Evolutionary conservation across 1,140 invertebrate species (phyloP), one percentile per base, ranked within the genome.

Genomic region (Hetaerina americana): DNA sequence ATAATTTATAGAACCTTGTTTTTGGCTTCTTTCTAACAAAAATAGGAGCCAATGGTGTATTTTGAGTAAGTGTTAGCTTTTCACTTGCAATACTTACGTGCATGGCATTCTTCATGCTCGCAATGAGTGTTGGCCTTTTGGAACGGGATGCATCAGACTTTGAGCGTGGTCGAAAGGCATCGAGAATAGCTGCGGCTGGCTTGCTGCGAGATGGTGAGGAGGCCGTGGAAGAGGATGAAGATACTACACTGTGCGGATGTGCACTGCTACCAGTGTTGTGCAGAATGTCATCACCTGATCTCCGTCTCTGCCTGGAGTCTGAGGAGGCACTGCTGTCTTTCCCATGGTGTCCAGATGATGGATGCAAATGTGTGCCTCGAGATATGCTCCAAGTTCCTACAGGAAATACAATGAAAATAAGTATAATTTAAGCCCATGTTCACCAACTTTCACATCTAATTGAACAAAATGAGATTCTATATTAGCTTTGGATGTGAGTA

Each of bases 111-210:
- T 91, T 90, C 85, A 92, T 88, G 74, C 88, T 89, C n/a, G 88
- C 84, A 84, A 92, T 91, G 80, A 93, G 86, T 66, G 81, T 83
- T 77, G 87, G 87, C 80, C 90, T 88, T 81, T 85, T 84, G 73
- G 83, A 77, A 81, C 87, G 82, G 24, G 86, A 85, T 25, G 87
- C 88, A 81, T 94, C 92, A 2, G 87, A 94, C 82, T 90, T 95
- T 75, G 87, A 91, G 73, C 88, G 85, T 57, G 86, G 92, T 77
- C 92, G 86, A 78, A 96, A 95, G 22, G 91, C 90, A 78, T 96
- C 93, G 76, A 96, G 71, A 96, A 84, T 5, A 87, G 87, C 6
- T 87, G 87, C 68, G 76, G 75, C 27, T 89, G 85, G n/a, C 87
- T 83, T 57, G 40, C 40, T 57, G 40, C 40, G 40, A 27, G 88